phyloP scores from a whole-genome alignment of 2,888 invertebrate species.

The Phengaris alcon region DNA sequence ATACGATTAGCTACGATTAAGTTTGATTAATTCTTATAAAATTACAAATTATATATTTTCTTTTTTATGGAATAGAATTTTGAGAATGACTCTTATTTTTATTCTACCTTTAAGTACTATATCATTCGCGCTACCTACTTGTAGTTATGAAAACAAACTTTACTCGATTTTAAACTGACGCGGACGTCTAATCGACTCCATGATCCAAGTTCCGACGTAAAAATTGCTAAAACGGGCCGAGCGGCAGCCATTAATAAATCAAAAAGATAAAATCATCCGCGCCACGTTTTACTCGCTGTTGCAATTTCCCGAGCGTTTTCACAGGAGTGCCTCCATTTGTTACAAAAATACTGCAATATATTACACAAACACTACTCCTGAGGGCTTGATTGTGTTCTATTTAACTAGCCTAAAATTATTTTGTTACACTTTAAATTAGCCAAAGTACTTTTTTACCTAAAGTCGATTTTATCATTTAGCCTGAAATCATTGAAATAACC shows the following conservation, averaged over 20 bases:
- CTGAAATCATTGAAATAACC: too few relatives aligned
- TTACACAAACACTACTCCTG: neutral
- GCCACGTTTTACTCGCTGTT: slow-evolving; percentile 2
- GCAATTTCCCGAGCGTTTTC: slow-evolving; percentile 16
- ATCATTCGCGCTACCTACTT: too few relatives aligned
- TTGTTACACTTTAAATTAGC: too few relatives aligned
- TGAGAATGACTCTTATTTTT: too few relatives aligned
- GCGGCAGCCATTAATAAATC: slow-evolving; percentile 12
- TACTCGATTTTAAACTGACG: neutral
- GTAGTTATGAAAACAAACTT: neutral
- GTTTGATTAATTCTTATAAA: too few relatives aligned
- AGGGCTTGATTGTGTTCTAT: neutral
- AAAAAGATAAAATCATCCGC: slow-evolving; percentile 27
- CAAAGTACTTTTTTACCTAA: too few relatives aligned
- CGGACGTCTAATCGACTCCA: slow-evolving; percentile 8
- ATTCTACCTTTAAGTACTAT: too few relatives aligned
- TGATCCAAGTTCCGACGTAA: slow-evolving; percentile 15
- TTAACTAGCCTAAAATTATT: too few relatives aligned
- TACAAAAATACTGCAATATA: neutral
- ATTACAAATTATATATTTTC: too few relatives aligned
- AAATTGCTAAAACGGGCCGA: slow-evolving; percentile 18
- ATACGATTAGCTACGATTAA: too few relatives aligned
- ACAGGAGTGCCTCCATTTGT: slow-evolving; percentile 18
- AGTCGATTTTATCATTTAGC: too few relatives aligned
- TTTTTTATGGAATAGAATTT: too few relatives aligned